Conservation (phyloP, 2,113 vertebrate genomes). For the Toxotes jaculatrix region DNA sequence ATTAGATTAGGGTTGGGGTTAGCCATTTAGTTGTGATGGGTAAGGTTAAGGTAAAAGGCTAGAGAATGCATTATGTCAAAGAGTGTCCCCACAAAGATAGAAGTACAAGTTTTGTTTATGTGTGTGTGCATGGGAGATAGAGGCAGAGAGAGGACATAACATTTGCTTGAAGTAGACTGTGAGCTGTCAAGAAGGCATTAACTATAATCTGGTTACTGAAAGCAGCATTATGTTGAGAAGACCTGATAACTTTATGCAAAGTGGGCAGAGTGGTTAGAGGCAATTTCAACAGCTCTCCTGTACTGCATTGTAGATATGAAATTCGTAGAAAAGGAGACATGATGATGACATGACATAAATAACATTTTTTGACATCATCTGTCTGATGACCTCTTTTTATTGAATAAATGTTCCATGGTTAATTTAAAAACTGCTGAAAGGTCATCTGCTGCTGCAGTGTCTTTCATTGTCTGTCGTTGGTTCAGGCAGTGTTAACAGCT, state of each 20-base stretch:
- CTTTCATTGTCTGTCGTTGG: neutral
- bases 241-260: slow-evolving; percentile 11
- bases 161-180: neutral
- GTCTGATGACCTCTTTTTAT: neutral
- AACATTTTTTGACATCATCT: neutral
- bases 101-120: too few relatives aligned
- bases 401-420: neutral
- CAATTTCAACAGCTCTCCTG: neutral
- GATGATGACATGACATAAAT: too few relatives aligned
- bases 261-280: neutral
- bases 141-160: neutral
- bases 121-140: too few relatives aligned
- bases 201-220: neutral
- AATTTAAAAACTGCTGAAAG: neutral
- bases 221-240: neutral
- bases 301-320: neutral
- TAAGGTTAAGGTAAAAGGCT: too few relatives aligned
- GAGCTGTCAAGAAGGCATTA: neutral
- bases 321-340: neutral
- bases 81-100: too few relatives aligned
- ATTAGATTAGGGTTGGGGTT: too few relatives aligned
- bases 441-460: neutral
- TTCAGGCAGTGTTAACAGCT: slow-evolving; percentile 10
- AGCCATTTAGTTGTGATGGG: too few relatives aligned
- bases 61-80: too few relatives aligned